Evolutionary conservation across 2,797 vertebrate species (phyloP).

Genomic region (Chelonia mydas): DNA sequence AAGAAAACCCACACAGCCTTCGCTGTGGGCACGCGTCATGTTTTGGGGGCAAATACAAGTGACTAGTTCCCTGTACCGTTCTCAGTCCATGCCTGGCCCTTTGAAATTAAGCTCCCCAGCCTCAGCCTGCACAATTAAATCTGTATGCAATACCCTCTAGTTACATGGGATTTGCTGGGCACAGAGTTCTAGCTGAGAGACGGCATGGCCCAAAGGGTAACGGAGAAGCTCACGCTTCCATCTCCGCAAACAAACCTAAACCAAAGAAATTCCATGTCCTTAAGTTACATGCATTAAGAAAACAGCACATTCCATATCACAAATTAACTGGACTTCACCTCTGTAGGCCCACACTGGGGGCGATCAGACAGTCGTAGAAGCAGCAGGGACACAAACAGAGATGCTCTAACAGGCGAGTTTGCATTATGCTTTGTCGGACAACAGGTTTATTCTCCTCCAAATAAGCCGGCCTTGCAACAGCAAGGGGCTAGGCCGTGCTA

Average conservation of each 20-base stretch:
- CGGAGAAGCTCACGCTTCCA: not conserved
- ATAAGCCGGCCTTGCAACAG: not conserved
- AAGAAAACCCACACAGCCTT: not conserved
- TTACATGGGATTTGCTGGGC: rapidly evolving
- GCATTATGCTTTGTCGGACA: not conserved
- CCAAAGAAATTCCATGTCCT: not conserved
- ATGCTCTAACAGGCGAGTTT: not conserved
- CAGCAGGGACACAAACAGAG: conserved; percentile 28
- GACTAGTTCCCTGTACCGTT: not conserved
- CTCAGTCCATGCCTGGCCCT: not conserved
- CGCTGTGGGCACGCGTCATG: not conserved
- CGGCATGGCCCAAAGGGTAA: not conserved
- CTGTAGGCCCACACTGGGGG: not conserved
- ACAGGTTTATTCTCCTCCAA: not conserved
- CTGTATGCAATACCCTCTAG: not conserved
- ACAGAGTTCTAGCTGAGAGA: not conserved
- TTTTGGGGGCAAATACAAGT: not conserved
- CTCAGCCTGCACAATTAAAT: not conserved
- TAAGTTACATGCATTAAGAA: not conserved
- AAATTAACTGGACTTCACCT: conserved; percentile 8
- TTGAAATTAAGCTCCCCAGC: not conserved
- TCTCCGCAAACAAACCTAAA: rapidly evolving
- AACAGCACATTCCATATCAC: not conserved
- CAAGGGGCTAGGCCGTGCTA: not conserved
- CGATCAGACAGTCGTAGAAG: not conserved